Conservation (phyloP, 1,140 invertebrate species). For the Linepithema humile region DNA sequence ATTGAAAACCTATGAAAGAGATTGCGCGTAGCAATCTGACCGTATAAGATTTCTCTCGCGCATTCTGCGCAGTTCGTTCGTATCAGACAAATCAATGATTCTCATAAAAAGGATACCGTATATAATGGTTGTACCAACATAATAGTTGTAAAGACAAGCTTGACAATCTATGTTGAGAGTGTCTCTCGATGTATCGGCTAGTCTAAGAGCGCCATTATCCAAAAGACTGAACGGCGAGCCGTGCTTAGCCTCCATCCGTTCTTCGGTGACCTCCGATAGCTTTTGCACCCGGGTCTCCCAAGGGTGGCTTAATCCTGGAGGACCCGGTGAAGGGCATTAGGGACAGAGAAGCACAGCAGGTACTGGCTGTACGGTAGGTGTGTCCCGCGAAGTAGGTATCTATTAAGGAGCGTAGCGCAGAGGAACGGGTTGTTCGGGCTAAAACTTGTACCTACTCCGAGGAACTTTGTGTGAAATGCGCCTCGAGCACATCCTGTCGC, state of each 20-base stretch:
- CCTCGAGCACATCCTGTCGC: slow-evolving; percentile 72
- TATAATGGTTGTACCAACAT: no score
- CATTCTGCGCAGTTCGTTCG: neutral
- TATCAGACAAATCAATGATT: no score
- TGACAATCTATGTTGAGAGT: neutral
- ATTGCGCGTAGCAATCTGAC: neutral
- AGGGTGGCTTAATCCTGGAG: slow-evolving; percentile 55
- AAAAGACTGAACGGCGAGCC: slow-evolving; percentile 26
- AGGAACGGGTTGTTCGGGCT: slow-evolving; percentile 45
- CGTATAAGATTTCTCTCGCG: neutral
- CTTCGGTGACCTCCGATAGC: slow-evolving; percentile 45
- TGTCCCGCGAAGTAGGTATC: slow-evolving; percentile 62
- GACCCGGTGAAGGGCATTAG: slow-evolving; percentile 26
- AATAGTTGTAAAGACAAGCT: neutral
- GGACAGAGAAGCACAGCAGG: slow-evolving; percentile 14
- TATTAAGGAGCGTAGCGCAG: slow-evolving; percentile 66
- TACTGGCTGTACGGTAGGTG: slow-evolving; percentile 56
- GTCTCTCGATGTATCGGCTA: slow-evolving; percentile 26
- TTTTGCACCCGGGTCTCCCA: slow-evolving; percentile 9
- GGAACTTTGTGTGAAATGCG: slow-evolving; percentile 70
- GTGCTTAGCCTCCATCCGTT: slow-evolving; percentile 25
- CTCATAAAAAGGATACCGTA: no score
- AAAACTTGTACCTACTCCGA: slow-evolving; percentile 70
- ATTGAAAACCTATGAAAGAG: neutral
- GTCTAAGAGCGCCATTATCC: slow-evolving; percentile 48